phyloP scores from a whole-genome alignment of 2,797 vertebrate species.

The Cygnus olor region DNA sequence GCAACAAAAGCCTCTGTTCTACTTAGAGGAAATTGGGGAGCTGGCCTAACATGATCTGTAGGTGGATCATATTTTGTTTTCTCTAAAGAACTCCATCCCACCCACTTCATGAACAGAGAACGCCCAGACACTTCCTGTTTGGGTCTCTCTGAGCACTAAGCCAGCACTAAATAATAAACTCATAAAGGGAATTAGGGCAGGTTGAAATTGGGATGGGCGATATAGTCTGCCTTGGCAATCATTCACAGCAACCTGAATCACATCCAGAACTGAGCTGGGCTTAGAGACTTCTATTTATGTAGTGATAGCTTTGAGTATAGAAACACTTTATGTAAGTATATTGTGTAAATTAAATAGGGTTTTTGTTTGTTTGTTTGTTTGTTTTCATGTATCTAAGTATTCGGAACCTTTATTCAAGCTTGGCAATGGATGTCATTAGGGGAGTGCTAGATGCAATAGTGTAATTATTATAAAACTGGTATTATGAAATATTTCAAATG shows the following conservation, averaged over 20 bases:
- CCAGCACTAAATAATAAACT: constrained; percentile 60
- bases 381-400: not conserved
- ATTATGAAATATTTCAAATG: not conserved
- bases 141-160: constrained; percentile 42
- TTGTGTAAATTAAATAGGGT: not conserved
- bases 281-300: constrained; percentile 17
- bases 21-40: constrained; percentile 43
- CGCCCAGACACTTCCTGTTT: constrained; percentile 65
- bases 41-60: constrained; percentile 41
- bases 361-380: not conserved
- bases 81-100: constrained; percentile 56
- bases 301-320: constrained; percentile 18
- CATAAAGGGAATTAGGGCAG: constrained; percentile 61
- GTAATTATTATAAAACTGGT: not conserved
- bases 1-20: constrained; percentile 47
- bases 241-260: constrained; percentile 49
- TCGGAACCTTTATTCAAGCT: not conserved
- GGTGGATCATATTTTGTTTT: constrained; percentile 58
- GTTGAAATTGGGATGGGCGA: constrained; percentile 39
- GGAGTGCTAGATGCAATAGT: not conserved
- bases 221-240: constrained; percentile 41
- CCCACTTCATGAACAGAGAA: constrained; percentile 53
- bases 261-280: constrained; percentile 24
- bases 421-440: not conserved
- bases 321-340: constrained; percentile 8